Base-by-base conservation (phyloP, 2,888 invertebrate genomes). In the Andricus quercusramuli region DNA sequence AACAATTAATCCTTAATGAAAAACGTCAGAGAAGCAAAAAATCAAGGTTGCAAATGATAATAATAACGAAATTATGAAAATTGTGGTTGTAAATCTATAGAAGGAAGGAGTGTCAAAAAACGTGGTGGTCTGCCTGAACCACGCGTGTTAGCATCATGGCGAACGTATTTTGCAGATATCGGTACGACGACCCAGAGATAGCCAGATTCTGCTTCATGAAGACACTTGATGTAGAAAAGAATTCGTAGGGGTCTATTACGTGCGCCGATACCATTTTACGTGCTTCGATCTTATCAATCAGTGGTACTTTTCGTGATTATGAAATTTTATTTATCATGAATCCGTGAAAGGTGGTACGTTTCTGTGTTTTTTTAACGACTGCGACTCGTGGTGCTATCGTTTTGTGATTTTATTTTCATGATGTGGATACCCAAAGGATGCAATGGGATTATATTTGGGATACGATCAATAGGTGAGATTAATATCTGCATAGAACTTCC, bases 71-170 rank as follows among this genome's bases (percentile, higher is more conserved):
- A 15, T 47, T 15, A 47, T 47, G 25, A 15, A 56, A 25, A 25
- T 25, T 29, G 1, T 13, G 62, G 15, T 6, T 44, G 44, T 44
- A 13, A 68, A 17, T 47, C 25, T 47, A 5, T 17, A 44, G 22
- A 22, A 67, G 25, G 17, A 74, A 74, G 74, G 74, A 74, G 56
- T 74, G 56, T 74, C 74, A 56, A 74, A 70, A 56, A 74, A 74
- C 56, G 74, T 74, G 74, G 56, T 56, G 74, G 37, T 74, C 74
- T 56, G 51, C 37, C 74, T 74, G 74, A 74, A 51, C 74, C 74
- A 74, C 56, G 74, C 74, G 56, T 74, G 74, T 51, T 74, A 32
- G 74, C 74, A 74, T 74, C 74, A 74, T 74, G 74, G 74, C 74
- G 74, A 74, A 74, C 51, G 56, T 74, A 56, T 56, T 13, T 56